Conservation (phyloP, 2,113 vertebrate genomes). For the Nothobranchius kuhntae region DNA sequence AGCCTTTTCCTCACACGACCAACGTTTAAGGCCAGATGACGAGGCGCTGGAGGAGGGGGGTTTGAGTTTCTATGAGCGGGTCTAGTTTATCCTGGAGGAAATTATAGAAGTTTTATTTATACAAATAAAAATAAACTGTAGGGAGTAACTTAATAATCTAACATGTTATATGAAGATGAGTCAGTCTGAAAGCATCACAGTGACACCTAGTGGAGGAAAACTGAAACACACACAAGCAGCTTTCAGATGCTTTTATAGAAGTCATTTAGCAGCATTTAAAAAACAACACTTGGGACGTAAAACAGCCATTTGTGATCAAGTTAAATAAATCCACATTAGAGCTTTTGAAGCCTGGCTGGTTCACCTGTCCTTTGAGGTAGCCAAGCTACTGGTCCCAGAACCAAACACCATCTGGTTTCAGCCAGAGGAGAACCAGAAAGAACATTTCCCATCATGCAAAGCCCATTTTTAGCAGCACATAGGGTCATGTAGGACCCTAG, state of each 20-base stretch:
- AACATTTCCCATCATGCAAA: slow-evolving; percentile 60
- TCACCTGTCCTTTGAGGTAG: slow-evolving; percentile 59
- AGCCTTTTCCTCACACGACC: too few relatives aligned
- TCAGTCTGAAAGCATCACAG: slow-evolving; percentile 43
- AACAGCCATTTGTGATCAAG: slow-evolving; percentile 35
- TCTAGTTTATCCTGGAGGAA: too few relatives aligned
- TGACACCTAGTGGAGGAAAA: slow-evolving; percentile 72
- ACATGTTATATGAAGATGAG: not conserved
- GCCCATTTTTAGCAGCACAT: slow-evolving; percentile 92
- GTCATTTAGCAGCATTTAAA: slow-evolving; percentile 90
- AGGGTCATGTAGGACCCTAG: slow-evolving; percentile 78
- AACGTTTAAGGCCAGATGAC: too few relatives aligned
- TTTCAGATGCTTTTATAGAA: slow-evolving; percentile 86
- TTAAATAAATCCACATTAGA: slow-evolving; percentile 75
- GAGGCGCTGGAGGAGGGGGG: too few relatives aligned
- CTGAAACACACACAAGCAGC: not conserved
- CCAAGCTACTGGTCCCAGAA: slow-evolving; percentile 64
- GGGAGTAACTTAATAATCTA: too few relatives aligned
- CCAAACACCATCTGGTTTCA: slow-evolving; percentile 42
- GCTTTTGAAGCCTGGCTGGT: slow-evolving; percentile 73
- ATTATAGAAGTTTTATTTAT: too few relatives aligned
- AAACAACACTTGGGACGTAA: slow-evolving; percentile 61
- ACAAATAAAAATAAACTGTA: too few relatives aligned
- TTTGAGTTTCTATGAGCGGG: too few relatives aligned
- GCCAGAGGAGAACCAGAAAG: slow-evolving; percentile 9